Conservation (phyloP, 1,140 invertebrate species). For the Neuroterus valhalla region DNA sequence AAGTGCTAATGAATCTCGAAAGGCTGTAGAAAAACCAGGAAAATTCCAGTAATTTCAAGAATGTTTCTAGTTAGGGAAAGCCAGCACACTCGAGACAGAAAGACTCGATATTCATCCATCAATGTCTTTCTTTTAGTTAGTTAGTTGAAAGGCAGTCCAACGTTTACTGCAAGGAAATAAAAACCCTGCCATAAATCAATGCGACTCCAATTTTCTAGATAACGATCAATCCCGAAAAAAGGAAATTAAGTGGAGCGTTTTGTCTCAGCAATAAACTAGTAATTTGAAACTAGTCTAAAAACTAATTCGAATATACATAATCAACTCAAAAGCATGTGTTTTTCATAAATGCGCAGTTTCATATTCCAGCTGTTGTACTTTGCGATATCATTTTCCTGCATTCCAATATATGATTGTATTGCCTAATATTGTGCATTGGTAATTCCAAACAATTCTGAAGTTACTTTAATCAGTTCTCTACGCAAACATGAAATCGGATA, state of each 20-base stretch:
- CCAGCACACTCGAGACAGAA: neutral
- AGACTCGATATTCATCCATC: slow-evolving; percentile 46
- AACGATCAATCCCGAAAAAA: neutral
- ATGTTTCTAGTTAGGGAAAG: neutral
- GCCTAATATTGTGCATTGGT: too few relatives aligned
- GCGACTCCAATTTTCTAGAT: slow-evolving; percentile 10
- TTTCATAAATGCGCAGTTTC: too few relatives aligned
- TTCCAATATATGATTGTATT: too few relatives aligned
- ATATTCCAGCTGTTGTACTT: too few relatives aligned
- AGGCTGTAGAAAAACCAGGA: neutral
- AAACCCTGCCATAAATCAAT: slow-evolving; percentile 52
- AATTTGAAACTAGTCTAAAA: neutral
- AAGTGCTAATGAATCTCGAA: neutral
- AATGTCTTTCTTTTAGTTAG: slow-evolving; percentile 50
- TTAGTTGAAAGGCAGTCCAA: slow-evolving; percentile 34
- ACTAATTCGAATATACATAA: too few relatives aligned
- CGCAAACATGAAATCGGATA: too few relatives aligned
- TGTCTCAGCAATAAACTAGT: neutral
- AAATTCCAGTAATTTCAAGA: neutral
- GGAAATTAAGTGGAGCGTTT: neutral
- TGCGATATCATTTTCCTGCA: too few relatives aligned
- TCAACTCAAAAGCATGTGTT: too few relatives aligned
- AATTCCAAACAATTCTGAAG: too few relatives aligned
- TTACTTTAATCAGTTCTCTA: too few relatives aligned
- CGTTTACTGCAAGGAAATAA: slow-evolving; percentile 49